Percentiles rank a stretch among this genome's conserved stretches.
Evolutionary conservation across 2,113 vertebrate genomes (phyloP).

Genomic region (Cichladusa arquata): DNA sequence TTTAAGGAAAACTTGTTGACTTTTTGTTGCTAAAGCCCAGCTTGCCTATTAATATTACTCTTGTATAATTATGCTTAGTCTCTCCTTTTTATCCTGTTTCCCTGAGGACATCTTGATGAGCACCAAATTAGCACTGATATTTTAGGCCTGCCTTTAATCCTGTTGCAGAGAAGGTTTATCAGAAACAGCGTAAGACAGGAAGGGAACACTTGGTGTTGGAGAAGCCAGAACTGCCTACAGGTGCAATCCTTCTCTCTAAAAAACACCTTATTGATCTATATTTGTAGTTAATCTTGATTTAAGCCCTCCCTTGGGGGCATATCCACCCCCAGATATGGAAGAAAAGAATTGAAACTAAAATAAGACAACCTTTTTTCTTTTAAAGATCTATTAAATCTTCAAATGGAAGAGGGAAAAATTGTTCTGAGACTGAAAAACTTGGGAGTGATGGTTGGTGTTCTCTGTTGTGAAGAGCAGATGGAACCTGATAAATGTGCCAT

Average conservation of each 20-base stretch:
- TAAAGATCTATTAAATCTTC: not conserved
- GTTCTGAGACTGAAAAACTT: not conserved
- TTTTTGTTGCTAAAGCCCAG: not conserved
- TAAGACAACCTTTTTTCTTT: not conserved
- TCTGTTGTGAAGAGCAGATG: not conserved
- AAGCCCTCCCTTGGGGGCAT: not conserved
- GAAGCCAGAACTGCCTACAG: not conserved
- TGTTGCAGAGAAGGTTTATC: constrained; percentile 41
- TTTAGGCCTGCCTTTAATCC: constrained; percentile 61
- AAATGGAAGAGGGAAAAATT: not conserved
- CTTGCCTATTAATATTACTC: not conserved
- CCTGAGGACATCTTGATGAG: constrained; percentile 43
- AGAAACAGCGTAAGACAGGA: not conserved
- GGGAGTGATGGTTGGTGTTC: not conserved
- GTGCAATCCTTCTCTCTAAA: not conserved
- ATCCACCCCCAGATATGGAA: not conserved
- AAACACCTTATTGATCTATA: not conserved
- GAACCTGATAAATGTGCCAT: not conserved
- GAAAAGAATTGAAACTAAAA: not conserved
- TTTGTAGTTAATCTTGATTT: not conserved
- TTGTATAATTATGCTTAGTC: constrained; percentile 41
- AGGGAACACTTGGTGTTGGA: not conserved
- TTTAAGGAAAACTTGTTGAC: not conserved
- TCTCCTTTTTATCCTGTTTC: constrained; percentile 56
- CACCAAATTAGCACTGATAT: constrained; percentile 54